Conservation (phyloP, 2,797 vertebrate genomes). For the Coccyzus lansbergi region DNA sequence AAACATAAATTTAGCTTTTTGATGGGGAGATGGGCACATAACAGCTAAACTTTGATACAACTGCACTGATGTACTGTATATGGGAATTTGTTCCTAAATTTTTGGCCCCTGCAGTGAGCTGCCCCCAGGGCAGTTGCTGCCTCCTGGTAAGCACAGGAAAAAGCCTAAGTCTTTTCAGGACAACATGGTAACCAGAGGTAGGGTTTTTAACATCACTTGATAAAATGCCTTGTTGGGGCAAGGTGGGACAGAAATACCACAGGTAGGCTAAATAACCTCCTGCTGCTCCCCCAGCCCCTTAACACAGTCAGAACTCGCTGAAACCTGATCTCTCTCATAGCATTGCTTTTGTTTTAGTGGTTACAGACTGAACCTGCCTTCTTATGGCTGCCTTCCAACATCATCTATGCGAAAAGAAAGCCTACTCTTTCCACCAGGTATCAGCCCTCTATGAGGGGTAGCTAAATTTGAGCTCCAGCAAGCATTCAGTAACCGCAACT, state of each 20-base stretch:
- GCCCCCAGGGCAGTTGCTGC: fast-evolving
- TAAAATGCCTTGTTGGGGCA: background rate
- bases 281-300: background rate
- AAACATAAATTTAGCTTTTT: background rate
- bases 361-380: background rate
- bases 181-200: fast-evolving
- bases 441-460: background rate
- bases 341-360: background rate
- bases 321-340: background rate
- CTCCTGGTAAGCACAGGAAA: background rate
- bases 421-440: background rate
- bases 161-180: background rate
- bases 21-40: background rate
- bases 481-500: constrained; percentile 17
- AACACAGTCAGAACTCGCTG: background rate
- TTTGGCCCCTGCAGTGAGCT: background rate
- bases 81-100: background rate
- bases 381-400: background rate
- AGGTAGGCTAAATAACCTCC: background rate
- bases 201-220: background rate
- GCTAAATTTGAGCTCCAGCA: constrained; percentile 17
- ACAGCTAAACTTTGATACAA: background rate
- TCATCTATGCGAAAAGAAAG: background rate
- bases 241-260: background rate
- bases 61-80: background rate